Evolutionary conservation across 2,888 invertebrate species (phyloP).

Genomic region (Drosophila diplacantha): DNA sequence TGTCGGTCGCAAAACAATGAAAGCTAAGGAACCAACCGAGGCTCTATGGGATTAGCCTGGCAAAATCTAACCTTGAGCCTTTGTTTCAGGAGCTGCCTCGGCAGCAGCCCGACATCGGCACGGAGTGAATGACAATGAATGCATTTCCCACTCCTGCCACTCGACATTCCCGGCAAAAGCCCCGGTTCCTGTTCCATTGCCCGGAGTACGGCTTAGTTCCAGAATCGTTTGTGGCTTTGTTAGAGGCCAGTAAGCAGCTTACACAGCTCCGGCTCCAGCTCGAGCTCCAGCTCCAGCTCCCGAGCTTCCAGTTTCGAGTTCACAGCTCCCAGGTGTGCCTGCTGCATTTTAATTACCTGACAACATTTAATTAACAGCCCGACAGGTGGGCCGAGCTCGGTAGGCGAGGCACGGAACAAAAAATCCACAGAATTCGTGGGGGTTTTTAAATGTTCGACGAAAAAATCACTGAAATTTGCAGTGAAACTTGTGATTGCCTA

Average conservation of each 20-base stretch:
- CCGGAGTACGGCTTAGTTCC: conserved; percentile 5
- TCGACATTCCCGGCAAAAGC: conserved; percentile 1
- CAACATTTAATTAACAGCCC: conserved; percentile 55
- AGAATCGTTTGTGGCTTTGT: conserved; percentile 45
- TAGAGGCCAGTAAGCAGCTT: conserved; percentile 53
- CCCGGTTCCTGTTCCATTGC: conserved; percentile 1
- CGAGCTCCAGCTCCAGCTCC: neutral
- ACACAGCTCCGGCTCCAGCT: conserved; percentile 1
- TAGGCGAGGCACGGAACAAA: neutral
- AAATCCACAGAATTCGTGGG: neutral
- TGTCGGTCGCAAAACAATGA: conserved; percentile 7
- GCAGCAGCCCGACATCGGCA: neutral
- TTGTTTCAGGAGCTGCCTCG: conserved; percentile 8
- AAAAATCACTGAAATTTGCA: neutral
- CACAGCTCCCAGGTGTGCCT: conserved; percentile 16
- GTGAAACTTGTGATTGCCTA: too few species aligned
- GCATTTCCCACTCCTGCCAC: conserved; percentile 5
- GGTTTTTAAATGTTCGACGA: neutral
- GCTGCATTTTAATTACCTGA: conserved; percentile 61
- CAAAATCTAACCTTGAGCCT: conserved; percentile 12
- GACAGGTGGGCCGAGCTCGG: neutral
- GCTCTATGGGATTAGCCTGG: conserved; percentile 16
- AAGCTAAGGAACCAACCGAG: neutral
- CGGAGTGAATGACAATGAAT: conserved; percentile 10
- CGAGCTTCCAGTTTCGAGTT: neutral